Conservation (phyloP, 2,113 vertebrate species). For the Scortum barcoo region DNA sequence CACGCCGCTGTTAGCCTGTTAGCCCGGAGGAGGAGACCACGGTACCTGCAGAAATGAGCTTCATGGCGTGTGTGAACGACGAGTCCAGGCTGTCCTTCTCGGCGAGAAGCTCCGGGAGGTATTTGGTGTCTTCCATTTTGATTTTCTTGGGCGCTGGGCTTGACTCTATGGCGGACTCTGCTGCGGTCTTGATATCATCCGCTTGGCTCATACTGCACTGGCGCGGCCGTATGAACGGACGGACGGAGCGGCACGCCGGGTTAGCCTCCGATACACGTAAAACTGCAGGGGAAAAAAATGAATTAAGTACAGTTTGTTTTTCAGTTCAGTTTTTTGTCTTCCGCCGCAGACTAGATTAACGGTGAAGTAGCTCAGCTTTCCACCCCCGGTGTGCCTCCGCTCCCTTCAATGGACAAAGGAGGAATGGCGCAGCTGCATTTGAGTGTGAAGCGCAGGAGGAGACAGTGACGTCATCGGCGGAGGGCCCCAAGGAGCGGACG, state of each 20-base stretch:
- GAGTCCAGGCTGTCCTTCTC: conserved; percentile 97
- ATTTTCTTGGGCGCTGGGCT: conserved; percentile 59
- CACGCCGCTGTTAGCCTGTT: neutral
- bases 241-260: no score
- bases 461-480: conserved; percentile 41
- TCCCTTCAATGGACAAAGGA: conserved; percentile 70
- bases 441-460: conserved; percentile 4
- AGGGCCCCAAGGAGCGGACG: neutral
- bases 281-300: no score
- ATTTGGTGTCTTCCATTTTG: conserved; percentile 96
- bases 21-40: neutral
- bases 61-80: conserved; percentile 96
- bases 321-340: no score
- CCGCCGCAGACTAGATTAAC: rapidly evolving
- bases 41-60: conserved; percentile 82
- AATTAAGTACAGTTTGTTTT: no score
- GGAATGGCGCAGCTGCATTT: conserved; percentile 78
- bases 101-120: conserved; percentile 95
- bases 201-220: conserved; percentile 26
- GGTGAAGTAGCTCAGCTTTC: no score
- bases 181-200: conserved; percentile 10
- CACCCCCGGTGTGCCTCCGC: neutral
- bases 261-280: no score
- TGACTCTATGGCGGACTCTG: conserved; percentile 42
- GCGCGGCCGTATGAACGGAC: neutral